These are phyloP conservation scores for Hippocampus kuda DNA, from an alignment of 2,797 vertebrate genomes.

Conservation along the genomic window DNA sequence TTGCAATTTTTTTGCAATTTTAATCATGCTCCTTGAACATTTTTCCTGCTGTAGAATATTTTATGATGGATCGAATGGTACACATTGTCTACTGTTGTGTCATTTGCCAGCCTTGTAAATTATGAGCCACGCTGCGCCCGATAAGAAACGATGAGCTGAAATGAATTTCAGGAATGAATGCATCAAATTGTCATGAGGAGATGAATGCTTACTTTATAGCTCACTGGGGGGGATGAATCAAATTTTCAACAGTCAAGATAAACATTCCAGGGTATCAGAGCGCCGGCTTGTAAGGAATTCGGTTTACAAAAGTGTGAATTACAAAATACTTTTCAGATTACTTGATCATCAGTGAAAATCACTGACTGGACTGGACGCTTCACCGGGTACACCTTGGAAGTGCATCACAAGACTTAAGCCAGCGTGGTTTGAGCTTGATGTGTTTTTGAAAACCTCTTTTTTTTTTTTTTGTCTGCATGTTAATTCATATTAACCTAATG, in stretches of 20 bases:
- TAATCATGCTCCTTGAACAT: slow-evolving; percentile 45
- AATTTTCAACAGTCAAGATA: background rate
- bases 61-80: slow-evolving; percentile 13
- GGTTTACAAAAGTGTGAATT: background rate
- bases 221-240: background rate
- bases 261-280: background rate
- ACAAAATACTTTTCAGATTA: background rate
- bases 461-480: too few species aligned
- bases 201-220: background rate
- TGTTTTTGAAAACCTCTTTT: background rate
- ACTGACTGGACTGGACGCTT: background rate
- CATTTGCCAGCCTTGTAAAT: slow-evolving; percentile 19
- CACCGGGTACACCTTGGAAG: background rate
- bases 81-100: background rate
- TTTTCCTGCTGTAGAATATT: slow-evolving; percentile 14
- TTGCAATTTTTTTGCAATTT: slow-evolving; percentile 19
- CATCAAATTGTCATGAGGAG: background rate
- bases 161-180: background rate
- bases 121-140: slow-evolving; percentile 30
- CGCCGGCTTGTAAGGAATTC: background rate
- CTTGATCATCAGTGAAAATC: background rate
- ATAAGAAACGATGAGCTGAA: background rate
- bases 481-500: too few species aligned
- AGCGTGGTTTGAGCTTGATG: background rate
- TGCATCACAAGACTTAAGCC: background rate